Base-by-base conservation (phyloP, 1,140 invertebrate genomes). In the Heliothis virescens region DNA sequence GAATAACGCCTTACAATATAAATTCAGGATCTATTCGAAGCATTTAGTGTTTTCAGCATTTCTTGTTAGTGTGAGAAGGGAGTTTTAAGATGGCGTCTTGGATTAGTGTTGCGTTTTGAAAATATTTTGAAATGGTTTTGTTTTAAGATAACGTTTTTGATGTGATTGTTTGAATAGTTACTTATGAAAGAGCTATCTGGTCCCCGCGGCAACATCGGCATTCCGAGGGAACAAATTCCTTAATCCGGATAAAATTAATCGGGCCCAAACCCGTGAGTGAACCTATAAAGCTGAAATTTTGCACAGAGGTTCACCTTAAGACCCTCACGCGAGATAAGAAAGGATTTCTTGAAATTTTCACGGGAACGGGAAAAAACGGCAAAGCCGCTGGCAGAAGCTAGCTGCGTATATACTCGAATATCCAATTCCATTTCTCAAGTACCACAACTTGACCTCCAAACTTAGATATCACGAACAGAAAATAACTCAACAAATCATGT, bases 1-100 rank as follows among this genome's bases (percentile, higher is more conserved):
- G 48, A 29, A 63, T 63, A 65, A 47, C 41, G 62, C 11, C 47
- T 65, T 12, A 48, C 62, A 48, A 18, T 47, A 65, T 76, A 62
- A 52, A 76, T 63, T 21, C 26, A 34, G 41, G 15, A 53, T 34
- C 15, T 29, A 48, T 65, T 65, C 16, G 16, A 18, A 16, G 12
- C 21, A 16, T 26, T 48, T 74, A 50, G 52, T n/a, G 13, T 53
- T 53, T 53, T 71, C 21, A 21, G 55, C 1, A 4, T 29, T 59
- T 26, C 57, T 59, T 59, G 57, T 12, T 26, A 59, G 26, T 21
- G 18, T 13, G 11, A 59, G 57, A 26, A 12, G 21, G 21, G 18
- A 21, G 11, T 3, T 59, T 59, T 26, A 13, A 26, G 21, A 21
- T 10, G 55, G 57, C 34, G 5, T 41, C 34, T 41, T 41, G 7